Base-by-base conservation (phyloP, 92 coral and sea anemone genomes). In the Umimayanthus kanabou region DNA sequence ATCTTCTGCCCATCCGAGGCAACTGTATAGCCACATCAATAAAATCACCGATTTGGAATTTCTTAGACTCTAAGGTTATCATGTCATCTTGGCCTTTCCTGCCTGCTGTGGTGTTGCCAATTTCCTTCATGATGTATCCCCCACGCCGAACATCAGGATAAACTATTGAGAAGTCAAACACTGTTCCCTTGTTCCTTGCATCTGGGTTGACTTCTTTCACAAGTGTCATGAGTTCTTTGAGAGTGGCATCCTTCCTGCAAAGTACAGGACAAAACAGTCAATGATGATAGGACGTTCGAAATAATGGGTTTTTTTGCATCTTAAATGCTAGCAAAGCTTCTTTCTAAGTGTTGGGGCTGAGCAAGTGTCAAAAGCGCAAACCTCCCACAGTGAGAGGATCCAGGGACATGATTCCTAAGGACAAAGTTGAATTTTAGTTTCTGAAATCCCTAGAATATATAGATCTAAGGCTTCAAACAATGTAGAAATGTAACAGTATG, bases 201-300 rank as follows among this genome's bases (percentile, higher is more conserved):
- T 97, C 99, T 39, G 99, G 97, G 85, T 97, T 97, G 40, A 97
- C 99, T 88, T 97, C 99, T 85, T 95, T 97, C 65, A 97, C 96
- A 77, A 97, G 94, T 28, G 94, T 95, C 99, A 97, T 97, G 20
- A 97, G 95, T 82, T 97, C 99, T 87, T 97, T 97, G 42, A 97
- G 88, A 23, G 99, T 95, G 29, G 99, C 99, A 92, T 97, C 99
- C 89, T 97, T 97, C 99, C 99, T 97, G 76, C 4, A 75, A 61
- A 47, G 58, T 53, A 11, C 3, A 13, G 3, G 11, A 53, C 18
- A 53, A 3, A 53, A 53, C 20, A 53, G 4, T 53, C 11, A 53
- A 13, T 53, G 3, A 13, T 53, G 58, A 53, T 53, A 53, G 58
- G 58, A 53, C 11, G 18, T 53, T 53, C 4, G 49, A 45, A 45